Conservation (phyloP, 1,140 invertebrate genomes). For the Tetramorium alpestre region DNA sequence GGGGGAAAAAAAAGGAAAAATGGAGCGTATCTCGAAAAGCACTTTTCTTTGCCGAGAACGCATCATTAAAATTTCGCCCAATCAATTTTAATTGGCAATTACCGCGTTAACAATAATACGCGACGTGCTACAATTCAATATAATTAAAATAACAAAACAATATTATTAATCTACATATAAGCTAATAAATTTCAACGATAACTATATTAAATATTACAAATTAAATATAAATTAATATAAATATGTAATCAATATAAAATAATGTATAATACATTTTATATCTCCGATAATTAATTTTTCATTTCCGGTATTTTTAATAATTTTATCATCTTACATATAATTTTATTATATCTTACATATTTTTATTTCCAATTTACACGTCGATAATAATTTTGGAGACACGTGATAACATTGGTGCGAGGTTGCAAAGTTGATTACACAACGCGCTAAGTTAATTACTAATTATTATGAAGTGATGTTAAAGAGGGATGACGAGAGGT, state of each 20-base stretch:
- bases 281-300: too few relatives aligned
- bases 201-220: neutral
- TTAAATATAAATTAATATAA: constrained; percentile 5
- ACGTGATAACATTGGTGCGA: neutral
- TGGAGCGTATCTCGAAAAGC: constrained; percentile 65
- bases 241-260: neutral
- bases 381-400: constrained; percentile 7
- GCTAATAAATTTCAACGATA: neutral
- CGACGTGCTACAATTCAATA: neutral
- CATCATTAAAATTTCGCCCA: neutral
- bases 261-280: neutral
- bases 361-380: neutral
- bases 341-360: neutral
- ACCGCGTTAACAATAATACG: neutral
- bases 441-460: constrained; percentile 32
- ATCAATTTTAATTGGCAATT: constrained; percentile 7
- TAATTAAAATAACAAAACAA: neutral
- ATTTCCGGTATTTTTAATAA: neutral
- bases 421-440: constrained; percentile 12
- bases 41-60: neutral
- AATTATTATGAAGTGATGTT: constrained; percentile 38
- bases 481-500: neutral
- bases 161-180: neutral
- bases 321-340: neutral
- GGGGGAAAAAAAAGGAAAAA: constrained; percentile 80